Evolutionary conservation across 2,888 invertebrate species (phyloP), one percentile per base, ranked within the genome.

Genomic region (Hydriomena furcata): DNA sequence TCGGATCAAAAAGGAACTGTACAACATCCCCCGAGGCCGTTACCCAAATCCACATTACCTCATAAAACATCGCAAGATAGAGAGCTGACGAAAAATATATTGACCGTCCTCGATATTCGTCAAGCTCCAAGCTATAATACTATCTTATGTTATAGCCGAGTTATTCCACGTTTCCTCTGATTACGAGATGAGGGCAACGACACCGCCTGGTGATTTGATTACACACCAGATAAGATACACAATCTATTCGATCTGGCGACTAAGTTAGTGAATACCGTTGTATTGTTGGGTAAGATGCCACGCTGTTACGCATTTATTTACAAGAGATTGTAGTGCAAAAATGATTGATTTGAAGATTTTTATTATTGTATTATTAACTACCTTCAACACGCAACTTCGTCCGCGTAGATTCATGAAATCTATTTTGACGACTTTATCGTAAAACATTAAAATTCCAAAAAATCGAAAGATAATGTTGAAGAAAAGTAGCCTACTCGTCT

Each of bases 121-220:
- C 43, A 48, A 35, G 47, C 45, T 54, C 49, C 49, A 41, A 45
- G 37, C 41, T 49, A 45, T 48, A n/a, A n/a, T 38, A 27, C 27
- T 41, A 40, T 44, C 25, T 35, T 35, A 25, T 25, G 44, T 40
- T 45, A 36, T 31, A 37, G 24, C 28, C 13, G 31, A 41, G 48
- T 32, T 42, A 41, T 45, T 45, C 38, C 51, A 37, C 42, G 36
- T 20, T 38, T 31, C 38, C 10, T 45, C 30, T 47, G 47, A 52
- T 52, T 52, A 55, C 44, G 63, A 68, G 75, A 72, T 71, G 73
- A 66, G 75, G 74, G 41, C 75, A 73, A 71, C 61, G 73, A 73
- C 73, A 59, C 59, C 23, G 46, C 28, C 58, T 60, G 34, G 37
- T 58, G 68, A 71, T 71, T 62, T 63, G 68, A 74, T 73, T 66